Conservation (phyloP, 2,113 vertebrate genomes). For the Psittacus erithacus region DNA sequence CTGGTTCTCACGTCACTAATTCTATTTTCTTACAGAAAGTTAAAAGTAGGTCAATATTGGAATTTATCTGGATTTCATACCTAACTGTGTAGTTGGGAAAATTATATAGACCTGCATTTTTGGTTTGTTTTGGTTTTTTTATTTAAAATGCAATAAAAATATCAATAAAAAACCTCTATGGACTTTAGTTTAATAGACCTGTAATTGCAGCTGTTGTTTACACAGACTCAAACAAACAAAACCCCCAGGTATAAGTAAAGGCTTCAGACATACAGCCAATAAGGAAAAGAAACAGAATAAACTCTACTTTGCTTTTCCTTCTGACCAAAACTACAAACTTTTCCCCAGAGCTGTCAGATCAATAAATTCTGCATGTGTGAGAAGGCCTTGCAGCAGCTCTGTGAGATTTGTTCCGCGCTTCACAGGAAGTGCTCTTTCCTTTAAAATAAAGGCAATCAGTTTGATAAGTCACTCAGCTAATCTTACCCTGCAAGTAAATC, state of each 20-base stretch:
- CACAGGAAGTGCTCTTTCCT: neutral
- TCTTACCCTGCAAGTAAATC: neutral
- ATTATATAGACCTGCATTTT: neutral
- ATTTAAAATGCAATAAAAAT: constrained; percentile 2
- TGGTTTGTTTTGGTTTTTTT: neutral
- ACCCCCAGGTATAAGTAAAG: neutral
- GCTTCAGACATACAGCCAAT: neutral
- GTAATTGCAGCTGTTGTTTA: constrained; percentile 3
- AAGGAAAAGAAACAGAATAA: neutral
- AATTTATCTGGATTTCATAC: neutral
- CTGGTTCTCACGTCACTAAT: neutral
- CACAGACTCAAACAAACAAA: neutral
- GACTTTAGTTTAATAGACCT: neutral
- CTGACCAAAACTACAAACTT: neutral
- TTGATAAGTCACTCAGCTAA: neutral
- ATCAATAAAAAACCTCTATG: neutral
- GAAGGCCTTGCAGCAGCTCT: neutral
- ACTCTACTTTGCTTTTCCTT: neutral
- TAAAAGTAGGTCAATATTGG: neutral
- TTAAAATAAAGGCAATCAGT: neutral
- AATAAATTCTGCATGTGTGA: neutral
- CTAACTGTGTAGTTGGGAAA: neutral
- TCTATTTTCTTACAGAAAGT: neutral
- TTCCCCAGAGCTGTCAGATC: neutral
- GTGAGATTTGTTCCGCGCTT: neutral